Conservation (phyloP, 2,797 vertebrate genomes). For the Spinibarbus caldwelli region DNA sequence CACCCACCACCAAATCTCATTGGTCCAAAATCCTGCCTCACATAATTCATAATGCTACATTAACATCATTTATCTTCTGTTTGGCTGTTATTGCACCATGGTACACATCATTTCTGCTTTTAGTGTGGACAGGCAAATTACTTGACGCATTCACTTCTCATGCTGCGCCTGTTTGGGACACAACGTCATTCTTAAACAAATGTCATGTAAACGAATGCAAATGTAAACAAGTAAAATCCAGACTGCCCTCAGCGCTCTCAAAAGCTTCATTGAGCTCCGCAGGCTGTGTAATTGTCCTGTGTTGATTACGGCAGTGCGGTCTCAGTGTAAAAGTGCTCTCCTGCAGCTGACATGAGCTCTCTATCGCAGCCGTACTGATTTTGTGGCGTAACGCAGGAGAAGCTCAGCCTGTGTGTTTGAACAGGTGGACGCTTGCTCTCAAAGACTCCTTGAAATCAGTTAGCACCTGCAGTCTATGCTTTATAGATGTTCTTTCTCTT, state of each 20-base stretch:
- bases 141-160: neutral
- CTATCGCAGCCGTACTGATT: neutral
- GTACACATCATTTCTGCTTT: neutral
- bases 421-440: constrained; percentile 25
- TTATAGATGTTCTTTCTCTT: constrained; percentile 11
- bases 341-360: neutral
- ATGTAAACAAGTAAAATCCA: constrained; percentile 18
- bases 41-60: neutral
- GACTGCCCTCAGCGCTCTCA: neutral
- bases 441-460: constrained; percentile 9
- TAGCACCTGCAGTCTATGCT: constrained; percentile 18
- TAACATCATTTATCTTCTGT: neutral
- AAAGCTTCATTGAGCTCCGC: constrained; percentile 4
- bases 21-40: neutral
- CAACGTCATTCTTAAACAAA: neutral
- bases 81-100: neutral
- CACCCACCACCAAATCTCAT: neutral
- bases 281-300: neutral
- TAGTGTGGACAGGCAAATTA: constrained; percentile 1
- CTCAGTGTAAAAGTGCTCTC: neutral
- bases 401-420: constrained; percentile 11
- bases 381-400: neutral
- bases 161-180: neutral
- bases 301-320: neutral
- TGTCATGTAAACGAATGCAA: constrained; percentile 33